A percentile compares a stretch with the other conserved stretches of the same genome.
Conservation (phyloP, 1,140 invertebrate genomes). For the Propsilocerus akamusi region DNA sequence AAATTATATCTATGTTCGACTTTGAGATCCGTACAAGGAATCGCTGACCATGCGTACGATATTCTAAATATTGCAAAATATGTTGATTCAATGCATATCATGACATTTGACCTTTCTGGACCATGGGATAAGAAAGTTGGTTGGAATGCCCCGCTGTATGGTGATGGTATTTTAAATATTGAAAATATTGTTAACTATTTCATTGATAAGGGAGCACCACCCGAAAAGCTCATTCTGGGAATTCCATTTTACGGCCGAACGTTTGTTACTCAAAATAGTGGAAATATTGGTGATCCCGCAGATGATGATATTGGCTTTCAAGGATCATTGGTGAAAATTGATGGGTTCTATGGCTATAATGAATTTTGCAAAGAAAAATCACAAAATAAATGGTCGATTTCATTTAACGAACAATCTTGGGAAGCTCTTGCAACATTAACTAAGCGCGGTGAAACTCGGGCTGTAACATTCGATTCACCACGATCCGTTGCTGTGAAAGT, state of each 20-base stretch:
- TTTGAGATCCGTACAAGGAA: slow-evolving; percentile 32
- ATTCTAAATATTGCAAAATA: slow-evolving; percentile 34
- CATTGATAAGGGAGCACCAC: slow-evolving; percentile 30
- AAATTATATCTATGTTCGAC: slow-evolving; percentile 36
- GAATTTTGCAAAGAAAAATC: slow-evolving; percentile 26
- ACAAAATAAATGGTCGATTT: neutral
- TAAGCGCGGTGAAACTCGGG: neutral
- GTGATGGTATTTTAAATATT: slow-evolving; percentile 22
- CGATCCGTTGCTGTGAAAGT: neutral
- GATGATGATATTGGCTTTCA: slow-evolving; percentile 27
- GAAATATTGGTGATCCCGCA: slow-evolving; percentile 19
- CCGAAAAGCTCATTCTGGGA: slow-evolving; percentile 42
- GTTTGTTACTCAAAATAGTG: slow-evolving; percentile 11
- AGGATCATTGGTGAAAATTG: slow-evolving; percentile 39
- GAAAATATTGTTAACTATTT: slow-evolving; percentile 37
- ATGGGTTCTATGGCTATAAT: slow-evolving; percentile 57
- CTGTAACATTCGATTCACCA: neutral
- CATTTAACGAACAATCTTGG: neutral
- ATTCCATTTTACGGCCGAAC: slow-evolving; percentile 44
- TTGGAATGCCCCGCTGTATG: slow-evolving; percentile 34
- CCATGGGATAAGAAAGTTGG: slow-evolving; percentile 40
- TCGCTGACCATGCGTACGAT: slow-evolving; percentile 41
- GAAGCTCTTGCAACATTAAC: neutral
- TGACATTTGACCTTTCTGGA: slow-evolving; percentile 57
- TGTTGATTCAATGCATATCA: slow-evolving; percentile 49